Percentiles rank a stretch among this genome's conserved stretches.
Evolutionary conservation across 1,140 invertebrate genomes (phyloP).

Genomic region (Dermatophagoides farinae): DNA sequence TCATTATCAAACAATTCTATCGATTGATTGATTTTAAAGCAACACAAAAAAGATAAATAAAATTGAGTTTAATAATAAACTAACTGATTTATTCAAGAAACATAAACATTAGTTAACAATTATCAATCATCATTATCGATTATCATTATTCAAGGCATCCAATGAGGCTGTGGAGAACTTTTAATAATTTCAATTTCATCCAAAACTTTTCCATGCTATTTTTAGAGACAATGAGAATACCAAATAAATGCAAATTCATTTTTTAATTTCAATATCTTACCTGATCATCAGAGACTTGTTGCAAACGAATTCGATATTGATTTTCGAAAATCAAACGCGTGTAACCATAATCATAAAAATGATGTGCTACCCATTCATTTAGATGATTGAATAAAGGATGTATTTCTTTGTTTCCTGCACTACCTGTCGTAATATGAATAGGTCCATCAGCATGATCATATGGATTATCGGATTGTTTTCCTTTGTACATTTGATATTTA

Average conservation of each 20-base stretch:
- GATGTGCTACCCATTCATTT: conserved; percentile 53
- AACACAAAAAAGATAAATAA: too few relatives aligned
- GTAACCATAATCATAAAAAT: conserved; percentile 80
- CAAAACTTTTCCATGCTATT: neutral
- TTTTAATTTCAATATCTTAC: conserved; percentile 21
- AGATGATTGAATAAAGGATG: neutral
- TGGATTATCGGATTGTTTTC: conserved; percentile 39
- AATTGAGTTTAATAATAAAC: too few relatives aligned
- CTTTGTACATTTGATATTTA: conserved; percentile 54
- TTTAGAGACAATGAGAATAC: neutral
- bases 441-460: conserved; percentile 71
- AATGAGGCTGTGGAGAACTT: neutral
- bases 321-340: conserved; percentile 59
- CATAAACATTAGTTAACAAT: too few relatives aligned
- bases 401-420: neutral
- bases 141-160: too few relatives aligned
- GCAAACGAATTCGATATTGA: conserved; percentile 59
- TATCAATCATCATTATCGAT: conserved; percentile 8
- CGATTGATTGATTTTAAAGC: too few relatives aligned
- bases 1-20: too few relatives aligned
- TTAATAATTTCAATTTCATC: conserved; percentile 6
- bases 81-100: too few relatives aligned
- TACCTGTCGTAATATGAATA: conserved; percentile 68
- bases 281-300: conserved; percentile 59
- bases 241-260: neutral